phyloP scores from a whole-genome alignment of 2,888 invertebrate species.

The Platypus cylindrus region DNA sequence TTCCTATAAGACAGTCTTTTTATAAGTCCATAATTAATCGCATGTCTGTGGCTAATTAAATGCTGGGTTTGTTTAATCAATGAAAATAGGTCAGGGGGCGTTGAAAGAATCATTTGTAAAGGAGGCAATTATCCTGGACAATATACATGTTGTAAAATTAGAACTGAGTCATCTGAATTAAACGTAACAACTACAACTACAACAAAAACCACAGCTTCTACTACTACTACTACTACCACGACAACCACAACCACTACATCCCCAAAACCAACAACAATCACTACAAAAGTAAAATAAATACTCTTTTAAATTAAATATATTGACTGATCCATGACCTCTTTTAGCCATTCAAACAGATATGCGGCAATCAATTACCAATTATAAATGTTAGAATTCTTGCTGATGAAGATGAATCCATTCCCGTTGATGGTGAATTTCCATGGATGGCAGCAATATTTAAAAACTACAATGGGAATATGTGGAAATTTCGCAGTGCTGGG shows the following conservation, averaged over 20 bases:
- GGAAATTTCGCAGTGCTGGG: slow-evolving; percentile 18
- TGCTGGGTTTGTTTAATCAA: too few relatives aligned
- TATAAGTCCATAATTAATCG: too few relatives aligned
- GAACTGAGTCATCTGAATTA: too few relatives aligned
- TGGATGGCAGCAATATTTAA: slow-evolving; percentile 20
- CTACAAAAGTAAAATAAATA: too few relatives aligned
- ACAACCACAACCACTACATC: background rate
- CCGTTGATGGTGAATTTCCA: slow-evolving; percentile 20
- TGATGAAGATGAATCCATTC: slow-evolving; percentile 14
- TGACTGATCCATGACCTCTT: background rate
- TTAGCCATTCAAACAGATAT: slow-evolving; percentile 7
- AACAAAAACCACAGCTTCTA: slow-evolving; percentile 1
- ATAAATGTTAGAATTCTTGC: slow-evolving; percentile 17
- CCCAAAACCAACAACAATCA: too few relatives aligned
- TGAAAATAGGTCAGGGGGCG: background rate
- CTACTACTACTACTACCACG: background rate
- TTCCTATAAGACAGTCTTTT: too few relatives aligned
- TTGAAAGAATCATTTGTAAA: slow-evolving; percentile 4
- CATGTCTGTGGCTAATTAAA: too few relatives aligned
- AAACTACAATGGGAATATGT: slow-evolving; percentile 9
- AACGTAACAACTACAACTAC: too few relatives aligned
- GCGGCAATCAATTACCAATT: slow-evolving; percentile 16
- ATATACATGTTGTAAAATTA: slow-evolving; percentile 10
- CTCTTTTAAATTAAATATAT: too few relatives aligned
- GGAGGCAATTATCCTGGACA: slow-evolving; percentile 7